A percentile compares a stretch with the other conserved stretches of the same genome.
Evolutionary conservation across 1,140 invertebrate species (phyloP).

Genomic region (Brachionus angularis): DNA sequence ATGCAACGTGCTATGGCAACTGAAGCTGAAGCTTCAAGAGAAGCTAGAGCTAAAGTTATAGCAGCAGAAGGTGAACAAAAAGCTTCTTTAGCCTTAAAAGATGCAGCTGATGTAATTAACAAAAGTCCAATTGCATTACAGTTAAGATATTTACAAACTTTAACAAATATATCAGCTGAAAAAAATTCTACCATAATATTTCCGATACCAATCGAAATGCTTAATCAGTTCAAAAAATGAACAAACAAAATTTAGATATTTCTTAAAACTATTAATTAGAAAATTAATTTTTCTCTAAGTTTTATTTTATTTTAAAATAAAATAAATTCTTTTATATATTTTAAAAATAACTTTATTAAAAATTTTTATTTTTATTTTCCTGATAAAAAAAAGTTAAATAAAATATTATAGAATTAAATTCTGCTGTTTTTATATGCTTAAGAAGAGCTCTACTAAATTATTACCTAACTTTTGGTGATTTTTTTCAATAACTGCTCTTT

Average conservation of each 20-base stretch:
- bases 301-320: background rate
- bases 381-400: too few relatives aligned
- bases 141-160: slow-evolving; percentile 71
- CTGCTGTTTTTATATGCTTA: slow-evolving; percentile 58
- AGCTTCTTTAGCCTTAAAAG: slow-evolving; percentile 40
- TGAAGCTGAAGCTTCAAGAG: slow-evolving; percentile 53
- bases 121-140: slow-evolving; percentile 74
- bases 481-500: slow-evolving; percentile 61
- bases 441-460: slow-evolving; percentile 59
- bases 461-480: slow-evolving; percentile 63
- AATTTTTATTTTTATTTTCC: background rate
- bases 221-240: slow-evolving; percentile 57
- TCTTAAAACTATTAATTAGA: too few relatives aligned
- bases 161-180: slow-evolving; percentile 90
- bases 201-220: slow-evolving; percentile 83
- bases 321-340: too few relatives aligned
- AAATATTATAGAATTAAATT: too few relatives aligned
- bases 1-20: slow-evolving; percentile 53
- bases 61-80: slow-evolving; percentile 44
- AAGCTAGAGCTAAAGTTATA: slow-evolving; percentile 52
- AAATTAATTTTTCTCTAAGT: background rate
- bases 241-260: too few relatives aligned
- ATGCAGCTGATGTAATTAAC: slow-evolving; percentile 38
- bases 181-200: slow-evolving; percentile 98
- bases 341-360: background rate